Evolutionary conservation across 2,113 vertebrate genomes (phyloP).

Genomic region (Xiphophorus couchianus): DNA sequence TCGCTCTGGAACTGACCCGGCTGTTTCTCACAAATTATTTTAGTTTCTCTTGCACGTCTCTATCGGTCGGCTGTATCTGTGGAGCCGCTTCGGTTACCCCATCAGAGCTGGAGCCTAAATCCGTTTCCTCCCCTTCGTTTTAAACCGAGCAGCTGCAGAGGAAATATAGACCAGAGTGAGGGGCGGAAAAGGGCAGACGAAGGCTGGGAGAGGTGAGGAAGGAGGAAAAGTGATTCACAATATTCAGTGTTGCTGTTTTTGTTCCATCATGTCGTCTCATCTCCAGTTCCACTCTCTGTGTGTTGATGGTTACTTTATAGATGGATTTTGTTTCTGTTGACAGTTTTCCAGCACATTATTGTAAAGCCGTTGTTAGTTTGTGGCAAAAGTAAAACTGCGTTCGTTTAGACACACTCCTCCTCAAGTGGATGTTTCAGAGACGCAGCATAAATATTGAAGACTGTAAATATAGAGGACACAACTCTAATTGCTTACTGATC

Average conservation of each 20-base stretch:
- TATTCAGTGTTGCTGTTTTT: conserved; percentile 15
- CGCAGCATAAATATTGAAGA: conserved; percentile 19
- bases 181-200: conserved; percentile 22
- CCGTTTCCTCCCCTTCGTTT: conserved; percentile 45
- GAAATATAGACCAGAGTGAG: conserved; percentile 51
- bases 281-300: conserved; percentile 17
- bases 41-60: conserved; percentile 13
- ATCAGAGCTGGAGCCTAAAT: conserved; percentile 42
- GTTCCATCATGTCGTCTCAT: conserved; percentile 17
- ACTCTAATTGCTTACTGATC: conserved; percentile 16
- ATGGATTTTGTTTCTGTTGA: conserved; percentile 41
- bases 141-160: conserved; percentile 53
- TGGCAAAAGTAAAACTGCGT: conserved; percentile 20
- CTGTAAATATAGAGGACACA: conserved; percentile 27
- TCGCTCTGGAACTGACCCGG: conserved; percentile 35
- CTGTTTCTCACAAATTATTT: conserved; percentile 44
- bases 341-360: conserved; percentile 20
- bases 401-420: conserved; percentile 34
- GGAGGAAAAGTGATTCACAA: conserved; percentile 4
- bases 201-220: not conserved
- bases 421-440: conserved; percentile 33
- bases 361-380: conserved; percentile 16
- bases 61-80: conserved; percentile 50
- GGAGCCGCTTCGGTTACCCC: conserved; percentile 56
- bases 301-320: conserved; percentile 58